These are phyloP conservation scores for Cydia amplana DNA, from an alignment of 1,140 invertebrate species.

Conservation along the genomic window DNA sequence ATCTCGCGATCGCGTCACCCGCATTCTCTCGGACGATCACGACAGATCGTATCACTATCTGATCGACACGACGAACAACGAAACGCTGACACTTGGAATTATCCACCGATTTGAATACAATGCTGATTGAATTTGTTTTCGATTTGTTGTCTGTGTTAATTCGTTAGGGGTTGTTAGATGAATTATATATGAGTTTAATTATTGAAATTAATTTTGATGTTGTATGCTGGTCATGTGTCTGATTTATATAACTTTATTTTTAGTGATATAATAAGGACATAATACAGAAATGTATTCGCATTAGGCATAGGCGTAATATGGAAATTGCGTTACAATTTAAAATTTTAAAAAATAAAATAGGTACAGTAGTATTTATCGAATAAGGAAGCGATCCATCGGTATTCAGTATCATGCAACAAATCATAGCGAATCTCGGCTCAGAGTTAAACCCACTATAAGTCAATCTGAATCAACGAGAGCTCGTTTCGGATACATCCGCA, in stretches of 20 bases:
- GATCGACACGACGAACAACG: slow-evolving; percentile 28
- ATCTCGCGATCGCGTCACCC: slow-evolving; percentile 5
- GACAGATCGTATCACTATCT: slow-evolving; percentile 27
- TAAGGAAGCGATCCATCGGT: too few relatives aligned
- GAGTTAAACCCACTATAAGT: neutral
- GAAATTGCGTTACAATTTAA: too few relatives aligned
- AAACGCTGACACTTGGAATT: slow-evolving; percentile 14
- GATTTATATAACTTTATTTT: neutral
- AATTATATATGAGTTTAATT: slow-evolving; percentile 24
- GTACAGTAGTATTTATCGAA: too few relatives aligned
- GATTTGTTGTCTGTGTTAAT: slow-evolving; percentile 31
- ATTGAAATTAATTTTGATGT: slow-evolving; percentile 8
- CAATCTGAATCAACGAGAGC: neutral
- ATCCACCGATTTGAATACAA: slow-evolving; percentile 25
- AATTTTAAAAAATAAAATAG: too few relatives aligned
- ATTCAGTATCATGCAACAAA: slow-evolving; percentile 5
- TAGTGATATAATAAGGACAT: neutral
- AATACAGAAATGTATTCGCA: too few relatives aligned
- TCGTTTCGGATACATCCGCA: neutral
- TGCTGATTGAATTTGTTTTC: slow-evolving; percentile 29
- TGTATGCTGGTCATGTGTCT: slow-evolving; percentile 14
- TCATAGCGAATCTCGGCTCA: neutral
- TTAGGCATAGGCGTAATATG: too few relatives aligned
- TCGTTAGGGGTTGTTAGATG: slow-evolving; percentile 20
- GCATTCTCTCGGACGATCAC: slow-evolving; percentile 21